Evolutionary conservation across 1,140 invertebrate genomes (phyloP), one percentile per base, ranked within the genome.

Genomic region (Idris sp.): DNA sequence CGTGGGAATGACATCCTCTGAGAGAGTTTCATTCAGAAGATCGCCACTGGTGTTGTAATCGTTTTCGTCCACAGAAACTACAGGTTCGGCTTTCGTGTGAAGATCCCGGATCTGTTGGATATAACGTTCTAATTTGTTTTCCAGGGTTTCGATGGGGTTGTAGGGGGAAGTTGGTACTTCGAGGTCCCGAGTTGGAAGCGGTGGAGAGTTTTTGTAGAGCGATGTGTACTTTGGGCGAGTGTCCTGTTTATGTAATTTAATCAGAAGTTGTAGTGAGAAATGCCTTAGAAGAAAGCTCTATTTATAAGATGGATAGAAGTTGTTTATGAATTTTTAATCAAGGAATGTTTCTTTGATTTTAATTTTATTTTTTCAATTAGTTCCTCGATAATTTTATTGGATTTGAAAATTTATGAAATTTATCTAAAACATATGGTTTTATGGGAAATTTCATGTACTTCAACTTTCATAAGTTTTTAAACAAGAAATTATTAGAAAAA

Each of bases 31-130:
- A 36, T 86, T 84, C 15, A 86, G 28, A 6, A 82, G 30, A 77
- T 85, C 84, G 2, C 78, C 81, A 18, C 82, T 86, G 0, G 82
- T 86, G 26, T 86, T 85, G 36, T 84, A 74, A 1, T 84, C 83
- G 0, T 82, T 68, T 4, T 84, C 84, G 0, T 83, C 82, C 1
- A 85, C 10, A 51, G 62, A 6, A 22, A 2, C 4, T 11, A 18
- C 8, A 26, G 31, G 10, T 7, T 48, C 40, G 0, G 2, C 16
- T 13, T 79, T 38, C 0, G 13, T 41, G 33, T 87, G 81, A 1
- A 85, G 67, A 1, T 73, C 79, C 0, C 78, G 72, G 14, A 87
- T 86, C n/a, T 79, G 82, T 2, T 58, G 64, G 2, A 87, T 81
- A 18, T 85, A 86, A 0, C 51, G 56, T 2, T 85, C 84, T 4